Percentiles rank a stretch among this genome's conserved stretches.
phyloP scores from a whole-genome alignment of 2,113 vertebrate species.

The Merops nubicus region DNA sequence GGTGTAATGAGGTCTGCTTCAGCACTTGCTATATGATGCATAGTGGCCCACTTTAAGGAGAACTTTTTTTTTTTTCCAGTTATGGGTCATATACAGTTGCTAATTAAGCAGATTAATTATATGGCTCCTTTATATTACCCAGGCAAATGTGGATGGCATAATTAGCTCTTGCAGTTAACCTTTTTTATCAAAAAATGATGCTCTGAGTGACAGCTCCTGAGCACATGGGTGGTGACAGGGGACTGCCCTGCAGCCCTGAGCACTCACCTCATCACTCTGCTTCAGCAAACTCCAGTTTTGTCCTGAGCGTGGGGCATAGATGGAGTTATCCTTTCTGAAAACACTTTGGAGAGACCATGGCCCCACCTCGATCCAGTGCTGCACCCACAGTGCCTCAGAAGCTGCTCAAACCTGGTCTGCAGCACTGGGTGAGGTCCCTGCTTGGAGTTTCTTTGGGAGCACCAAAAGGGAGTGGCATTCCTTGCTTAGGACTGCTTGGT shows the following conservation, averaged over 20 bases:
- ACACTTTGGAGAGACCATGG: accelerated
- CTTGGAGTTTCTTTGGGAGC: background rate
- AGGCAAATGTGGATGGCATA: background rate
- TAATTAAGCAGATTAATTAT: conserved; percentile 65
- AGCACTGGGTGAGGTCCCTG: accelerated
- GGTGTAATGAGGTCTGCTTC: conserved; percentile 48
- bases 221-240: background rate
- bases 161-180: conserved; percentile 11
- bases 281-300: background rate
- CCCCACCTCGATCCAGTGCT: background rate
- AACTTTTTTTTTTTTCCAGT: background rate
- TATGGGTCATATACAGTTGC: conserved; percentile 44
- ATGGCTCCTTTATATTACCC: conserved; percentile 42
- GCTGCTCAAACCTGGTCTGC: background rate
- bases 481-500: background rate
- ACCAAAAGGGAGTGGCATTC: background rate
- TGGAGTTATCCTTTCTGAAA: background rate
- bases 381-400: background rate
- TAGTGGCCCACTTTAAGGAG: conserved; percentile 45
- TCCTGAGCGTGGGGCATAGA: background rate
- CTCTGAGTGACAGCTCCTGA: background rate
- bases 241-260: background rate
- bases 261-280: accelerated
- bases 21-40: background rate
- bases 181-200: conserved; percentile 13